These are phyloP conservation scores for Euclidia mi DNA, from an alignment of 2,888 invertebrate genomes.

Conservation along the genomic window DNA sequence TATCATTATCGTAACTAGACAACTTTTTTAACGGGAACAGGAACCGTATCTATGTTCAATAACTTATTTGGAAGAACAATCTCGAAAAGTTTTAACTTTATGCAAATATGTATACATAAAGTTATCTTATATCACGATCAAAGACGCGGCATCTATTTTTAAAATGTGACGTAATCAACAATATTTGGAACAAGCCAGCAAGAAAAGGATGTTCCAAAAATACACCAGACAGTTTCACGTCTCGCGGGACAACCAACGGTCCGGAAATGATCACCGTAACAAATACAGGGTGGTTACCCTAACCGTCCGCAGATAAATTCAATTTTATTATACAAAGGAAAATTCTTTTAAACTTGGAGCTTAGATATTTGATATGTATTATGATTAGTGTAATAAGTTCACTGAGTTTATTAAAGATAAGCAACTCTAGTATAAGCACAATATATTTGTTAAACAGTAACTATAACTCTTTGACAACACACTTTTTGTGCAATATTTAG, in stretches of 20 bases:
- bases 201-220: slow-evolving; percentile 37
- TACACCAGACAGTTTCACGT: slow-evolving; percentile 55
- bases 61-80: slow-evolving; percentile 12
- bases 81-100: slow-evolving; percentile 35
- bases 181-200: slow-evolving; percentile 29
- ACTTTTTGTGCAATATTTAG: background rate
- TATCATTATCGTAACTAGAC: slow-evolving; percentile 15
- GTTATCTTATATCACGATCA: slow-evolving; percentile 20
- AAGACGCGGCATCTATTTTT: slow-evolving; percentile 31
- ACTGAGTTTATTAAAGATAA: slow-evolving; percentile 19
- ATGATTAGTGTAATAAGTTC: slow-evolving; percentile 34
- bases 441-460: too few species aligned
- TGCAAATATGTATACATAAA: slow-evolving; percentile 32
- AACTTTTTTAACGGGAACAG: slow-evolving; percentile 20
- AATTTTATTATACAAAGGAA: slow-evolving; percentile 20
- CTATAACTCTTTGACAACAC: too few species aligned
- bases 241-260: slow-evolving; percentile 50
- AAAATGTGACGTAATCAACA: slow-evolving; percentile 38
- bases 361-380: slow-evolving; percentile 32
- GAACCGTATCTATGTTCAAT: slow-evolving; percentile 25
- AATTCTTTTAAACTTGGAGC: slow-evolving; percentile 17
- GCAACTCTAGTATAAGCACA: slow-evolving; percentile 25
- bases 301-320: slow-evolving; percentile 21
- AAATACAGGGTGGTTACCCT: slow-evolving; percentile 37
- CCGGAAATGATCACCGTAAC: slow-evolving; percentile 47